Percentiles rank a stretch among this genome's conserved stretches.
These are phyloP conservation scores for Ochropacha duplaris DNA, from an alignment of 2,888 invertebrate species.

Conservation along the genomic window DNA sequence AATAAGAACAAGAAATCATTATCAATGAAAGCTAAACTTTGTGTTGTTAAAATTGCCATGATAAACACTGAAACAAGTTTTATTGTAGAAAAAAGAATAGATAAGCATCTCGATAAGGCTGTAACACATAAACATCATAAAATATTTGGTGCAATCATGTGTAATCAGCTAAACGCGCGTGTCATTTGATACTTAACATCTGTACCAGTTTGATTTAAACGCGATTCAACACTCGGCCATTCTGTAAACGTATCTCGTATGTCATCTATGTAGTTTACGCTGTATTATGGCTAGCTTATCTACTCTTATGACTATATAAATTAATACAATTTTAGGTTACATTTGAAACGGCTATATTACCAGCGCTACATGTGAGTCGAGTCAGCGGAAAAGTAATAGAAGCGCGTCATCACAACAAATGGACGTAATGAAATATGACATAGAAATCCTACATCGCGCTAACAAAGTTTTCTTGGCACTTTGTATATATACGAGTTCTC, in stretches of 20 bases:
- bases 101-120: neutral
- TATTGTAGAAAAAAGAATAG: neutral
- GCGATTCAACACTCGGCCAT: conserved; percentile 33
- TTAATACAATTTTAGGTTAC: neutral
- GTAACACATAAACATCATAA: neutral
- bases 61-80: neutral
- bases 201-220: conserved; percentile 39
- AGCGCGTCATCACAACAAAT: too few relatives aligned
- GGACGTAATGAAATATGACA: too few relatives aligned
- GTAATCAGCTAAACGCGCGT: conserved; percentile 18
- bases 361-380: too few relatives aligned
- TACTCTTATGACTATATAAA: neutral
- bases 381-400: too few relatives aligned
- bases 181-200: conserved; percentile 45
- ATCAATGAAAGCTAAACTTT: too few relatives aligned
- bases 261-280: conserved; percentile 5
- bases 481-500: too few relatives aligned
- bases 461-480: too few relatives aligned
- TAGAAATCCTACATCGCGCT: too few relatives aligned
- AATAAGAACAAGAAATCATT: neutral
- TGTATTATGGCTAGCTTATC: neutral
- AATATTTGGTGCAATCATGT: conserved; percentile 1
- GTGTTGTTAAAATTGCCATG: too few relatives aligned
- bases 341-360: too few relatives aligned
- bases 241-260: conserved; percentile 15